Evolutionary conservation across 2,113 vertebrate species (phyloP), one percentile per base, ranked within the genome.

Genomic region (Aramus guarauna): DNA sequence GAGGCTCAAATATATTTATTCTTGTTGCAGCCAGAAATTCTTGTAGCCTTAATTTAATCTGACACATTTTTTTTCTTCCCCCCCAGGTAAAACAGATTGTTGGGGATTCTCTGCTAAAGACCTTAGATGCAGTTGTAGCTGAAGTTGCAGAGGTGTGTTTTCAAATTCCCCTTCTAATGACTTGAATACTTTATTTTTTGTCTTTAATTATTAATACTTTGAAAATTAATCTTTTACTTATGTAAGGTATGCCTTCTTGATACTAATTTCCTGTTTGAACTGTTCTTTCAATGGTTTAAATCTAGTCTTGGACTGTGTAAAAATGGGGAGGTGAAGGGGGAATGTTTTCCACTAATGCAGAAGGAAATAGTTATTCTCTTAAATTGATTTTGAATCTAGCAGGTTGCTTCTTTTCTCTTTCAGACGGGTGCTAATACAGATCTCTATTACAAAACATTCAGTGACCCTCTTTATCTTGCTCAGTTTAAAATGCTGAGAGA

Each of bases 401-500:
- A 47, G 9, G 17, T 81, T 74, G 19, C 50, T 87, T 81, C 77
- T 68, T 92, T 97, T 86, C 29, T 92, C 15, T 95, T 97, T n/a
- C 97, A 99, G 99, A 97, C 30, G 8, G 98, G 98, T 97, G 95
- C 98, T 84, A 97, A 96, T 67, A 76, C 97, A 71, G 98, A 98
- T 86, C 97, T 99, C 76, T 98, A 98, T 91, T 99, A 99, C 74
- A 98, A 98, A 96, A 95, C 98, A 32, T 99, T 99, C 98, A 99
- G 99, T 80, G 99, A 99, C 83, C 98, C 99, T 47, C 98, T 99
- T 37, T 99, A 99, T 23, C 99, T 99, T 94, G 98, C 99, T 94
- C 98, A 99, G 95, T 99, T 99, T 98, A 99, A 99, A 98, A 99
- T 99, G 99, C 98, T 99, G 80, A 98, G 99, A 55, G 99, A 99